Percentiles rank a stretch among this genome's conserved stretches.
Conservation (phyloP, 2,888 invertebrate genomes). For the Luperina testacea region DNA sequence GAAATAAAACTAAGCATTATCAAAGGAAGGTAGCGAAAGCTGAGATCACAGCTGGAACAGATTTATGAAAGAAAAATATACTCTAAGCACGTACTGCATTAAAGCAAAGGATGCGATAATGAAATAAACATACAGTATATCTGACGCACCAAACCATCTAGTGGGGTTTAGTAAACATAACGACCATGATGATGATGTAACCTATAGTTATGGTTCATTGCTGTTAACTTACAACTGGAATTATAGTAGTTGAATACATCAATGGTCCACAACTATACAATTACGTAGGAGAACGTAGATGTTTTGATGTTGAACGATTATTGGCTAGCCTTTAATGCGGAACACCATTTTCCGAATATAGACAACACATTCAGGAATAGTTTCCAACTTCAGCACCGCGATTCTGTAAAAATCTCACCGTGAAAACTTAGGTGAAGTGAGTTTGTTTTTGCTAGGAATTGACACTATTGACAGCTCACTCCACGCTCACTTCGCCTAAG, state of each 20-base stretch:
- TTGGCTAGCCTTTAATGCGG: constrained; percentile 26
- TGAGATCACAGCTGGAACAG: background rate
- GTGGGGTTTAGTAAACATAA: constrained; percentile 54
- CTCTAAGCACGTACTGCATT: background rate
- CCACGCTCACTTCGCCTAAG: no score
- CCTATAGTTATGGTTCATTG: constrained; percentile 24
- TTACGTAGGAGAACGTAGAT: constrained; percentile 19
- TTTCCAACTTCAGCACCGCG: constrained; percentile 4
- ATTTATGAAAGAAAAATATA: constrained; percentile 11
- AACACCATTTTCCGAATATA: constrained; percentile 38
- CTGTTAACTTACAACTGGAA: constrained; percentile 29
- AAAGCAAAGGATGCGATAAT: background rate
- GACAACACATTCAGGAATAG: background rate
- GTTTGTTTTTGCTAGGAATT: no score
- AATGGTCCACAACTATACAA: background rate
- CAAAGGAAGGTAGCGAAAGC: background rate
- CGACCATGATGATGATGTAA: constrained; percentile 11
- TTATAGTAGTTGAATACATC: constrained; percentile 12
- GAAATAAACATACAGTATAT: constrained; percentile 9
- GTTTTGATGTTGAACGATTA: constrained; percentile 28
- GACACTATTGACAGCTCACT: no score
- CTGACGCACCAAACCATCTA: constrained; percentile 9
- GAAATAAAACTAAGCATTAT: background rate
- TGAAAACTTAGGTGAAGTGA: no score
- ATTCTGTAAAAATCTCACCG: no score